These are phyloP conservation scores for Sycophaga agraensis DNA, from an alignment of 1,140 invertebrate genomes.

Conservation along the genomic window DNA sequence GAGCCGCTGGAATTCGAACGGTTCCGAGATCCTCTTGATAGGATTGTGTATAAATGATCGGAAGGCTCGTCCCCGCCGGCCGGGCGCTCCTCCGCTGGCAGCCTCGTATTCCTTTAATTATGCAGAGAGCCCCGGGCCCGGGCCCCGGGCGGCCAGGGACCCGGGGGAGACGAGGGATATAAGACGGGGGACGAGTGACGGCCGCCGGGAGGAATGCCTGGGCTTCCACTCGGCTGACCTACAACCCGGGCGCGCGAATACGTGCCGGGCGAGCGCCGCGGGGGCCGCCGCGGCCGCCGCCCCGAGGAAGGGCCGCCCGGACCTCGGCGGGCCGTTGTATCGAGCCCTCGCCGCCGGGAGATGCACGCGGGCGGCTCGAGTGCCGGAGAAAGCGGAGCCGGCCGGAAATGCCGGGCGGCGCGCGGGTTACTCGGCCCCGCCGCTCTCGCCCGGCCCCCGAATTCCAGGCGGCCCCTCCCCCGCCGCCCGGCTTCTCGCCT, in stretches of 20 bases:
- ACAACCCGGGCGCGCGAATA: too few relatives aligned
- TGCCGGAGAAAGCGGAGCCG: neutral
- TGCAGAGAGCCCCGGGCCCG: constrained; percentile 15
- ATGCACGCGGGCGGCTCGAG: neutral
- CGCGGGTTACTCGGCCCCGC: neutral
- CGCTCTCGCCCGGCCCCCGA: neutral
- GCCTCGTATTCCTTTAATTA: constrained; percentile 25
- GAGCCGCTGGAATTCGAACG: constrained; percentile 21
- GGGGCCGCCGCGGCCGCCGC: too few relatives aligned
- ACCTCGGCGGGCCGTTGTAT: neutral
- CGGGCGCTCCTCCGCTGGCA: too few relatives aligned
- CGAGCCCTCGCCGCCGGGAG: neutral
- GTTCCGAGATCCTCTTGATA: constrained; percentile 23
- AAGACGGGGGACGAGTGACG: too few relatives aligned
- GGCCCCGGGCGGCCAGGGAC: too few relatives aligned
- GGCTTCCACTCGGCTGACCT: too few relatives aligned
- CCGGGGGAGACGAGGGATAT: too few relatives aligned
- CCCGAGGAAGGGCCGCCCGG: too few relatives aligned
- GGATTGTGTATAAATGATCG: constrained; percentile 28
- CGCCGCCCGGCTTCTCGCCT: neutral
- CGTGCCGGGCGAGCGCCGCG: too few relatives aligned
- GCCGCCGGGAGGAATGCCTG: too few relatives aligned
- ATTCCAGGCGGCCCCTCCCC: neutral
- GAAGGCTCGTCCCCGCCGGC: constrained; percentile 11
- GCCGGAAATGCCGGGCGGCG: neutral